phyloP scores from a whole-genome alignment of 2,888 invertebrate species.

The Cistogaster globosa region DNA sequence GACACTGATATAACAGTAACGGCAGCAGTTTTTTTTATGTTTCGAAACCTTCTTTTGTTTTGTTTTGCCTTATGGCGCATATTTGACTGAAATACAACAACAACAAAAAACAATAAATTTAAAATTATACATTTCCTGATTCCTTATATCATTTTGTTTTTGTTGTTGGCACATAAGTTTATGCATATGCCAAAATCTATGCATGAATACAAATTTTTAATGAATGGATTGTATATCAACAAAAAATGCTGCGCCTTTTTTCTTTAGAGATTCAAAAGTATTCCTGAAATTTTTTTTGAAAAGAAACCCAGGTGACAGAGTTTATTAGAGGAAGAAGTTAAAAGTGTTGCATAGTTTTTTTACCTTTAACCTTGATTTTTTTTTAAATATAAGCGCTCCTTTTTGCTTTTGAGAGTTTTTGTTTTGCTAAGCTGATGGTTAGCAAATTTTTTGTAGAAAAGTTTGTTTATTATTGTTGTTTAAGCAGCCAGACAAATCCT shows the following conservation, averaged over 20 bases:
- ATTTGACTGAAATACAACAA: not conserved
- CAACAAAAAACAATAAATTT: not conserved
- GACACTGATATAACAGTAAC: not conserved
- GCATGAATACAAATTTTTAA: conserved; percentile 1
- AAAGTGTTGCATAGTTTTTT: no score
- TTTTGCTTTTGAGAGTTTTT: no score
- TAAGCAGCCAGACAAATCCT: no score
- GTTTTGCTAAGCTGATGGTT: no score
- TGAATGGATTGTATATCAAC: conserved; percentile 15
- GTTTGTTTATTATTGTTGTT: no score
- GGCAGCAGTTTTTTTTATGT: not conserved
- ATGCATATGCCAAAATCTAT: conserved; percentile 12
- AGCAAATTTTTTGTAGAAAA: no score
- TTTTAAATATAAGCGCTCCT: no score
- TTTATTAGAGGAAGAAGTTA: no score
- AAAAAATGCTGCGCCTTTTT: not conserved
- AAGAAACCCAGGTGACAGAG: no score
- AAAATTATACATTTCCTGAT: not conserved
- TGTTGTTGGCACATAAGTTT: not conserved
- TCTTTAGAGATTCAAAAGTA: not conserved
- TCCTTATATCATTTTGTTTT: not conserved
- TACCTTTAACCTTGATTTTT: no score
- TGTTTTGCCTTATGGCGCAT: not conserved
- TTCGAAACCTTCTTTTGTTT: not conserved
- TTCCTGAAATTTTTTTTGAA: not conserved